Conservation (phyloP, 1,140 invertebrate species). For the Aradophagus sp. region DNA sequence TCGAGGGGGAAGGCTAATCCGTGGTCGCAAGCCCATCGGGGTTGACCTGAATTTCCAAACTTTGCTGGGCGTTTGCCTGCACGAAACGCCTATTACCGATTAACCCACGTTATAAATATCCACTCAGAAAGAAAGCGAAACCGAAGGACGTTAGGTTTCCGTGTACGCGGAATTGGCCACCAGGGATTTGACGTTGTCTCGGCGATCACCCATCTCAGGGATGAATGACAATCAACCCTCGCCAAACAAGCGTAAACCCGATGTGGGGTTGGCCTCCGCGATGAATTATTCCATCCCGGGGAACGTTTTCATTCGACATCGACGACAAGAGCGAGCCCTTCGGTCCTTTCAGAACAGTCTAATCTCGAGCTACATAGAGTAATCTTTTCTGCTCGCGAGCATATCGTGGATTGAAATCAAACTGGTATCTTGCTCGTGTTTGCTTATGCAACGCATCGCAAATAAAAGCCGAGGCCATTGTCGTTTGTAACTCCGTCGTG, state of each 20-base stretch:
- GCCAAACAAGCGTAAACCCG: slow-evolving; percentile 62
- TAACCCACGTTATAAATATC: slow-evolving; percentile 26
- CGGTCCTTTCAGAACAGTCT: slow-evolving; percentile 28
- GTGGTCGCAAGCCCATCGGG: slow-evolving; percentile 28
- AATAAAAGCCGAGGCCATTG: slow-evolving; percentile 37
- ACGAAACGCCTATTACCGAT: slow-evolving; percentile 8
- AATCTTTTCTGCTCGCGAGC: slow-evolving; percentile 32
- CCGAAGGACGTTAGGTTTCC: slow-evolving; percentile 5
- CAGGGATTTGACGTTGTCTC: slow-evolving; percentile 46
- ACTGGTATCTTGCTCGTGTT: slow-evolving; percentile 30
- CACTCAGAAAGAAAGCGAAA: slow-evolving; percentile 6
- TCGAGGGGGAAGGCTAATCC: slow-evolving; percentile 24
- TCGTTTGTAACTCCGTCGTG: slow-evolving; percentile 48
- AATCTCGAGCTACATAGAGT: slow-evolving; percentile 36
- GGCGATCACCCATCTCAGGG: slow-evolving; percentile 33
- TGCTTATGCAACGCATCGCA: slow-evolving; percentile 50
- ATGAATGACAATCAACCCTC: slow-evolving; percentile 61
- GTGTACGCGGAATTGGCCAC: slow-evolving; percentile 40
- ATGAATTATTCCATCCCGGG: slow-evolving; percentile 67
- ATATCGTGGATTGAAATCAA: slow-evolving; percentile 47
- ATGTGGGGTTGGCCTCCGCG: slow-evolving; percentile 50
- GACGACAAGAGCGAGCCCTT: slow-evolving; percentile 35
- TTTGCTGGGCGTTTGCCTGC: slow-evolving; percentile 17
- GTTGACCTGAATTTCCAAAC: slow-evolving; percentile 56
- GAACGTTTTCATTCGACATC: slow-evolving; percentile 66